Percentiles rank a stretch among this genome's conserved stretches.
Evolutionary conservation across 2,113 vertebrate species (phyloP).

Genomic region (Proteles cristata): DNA sequence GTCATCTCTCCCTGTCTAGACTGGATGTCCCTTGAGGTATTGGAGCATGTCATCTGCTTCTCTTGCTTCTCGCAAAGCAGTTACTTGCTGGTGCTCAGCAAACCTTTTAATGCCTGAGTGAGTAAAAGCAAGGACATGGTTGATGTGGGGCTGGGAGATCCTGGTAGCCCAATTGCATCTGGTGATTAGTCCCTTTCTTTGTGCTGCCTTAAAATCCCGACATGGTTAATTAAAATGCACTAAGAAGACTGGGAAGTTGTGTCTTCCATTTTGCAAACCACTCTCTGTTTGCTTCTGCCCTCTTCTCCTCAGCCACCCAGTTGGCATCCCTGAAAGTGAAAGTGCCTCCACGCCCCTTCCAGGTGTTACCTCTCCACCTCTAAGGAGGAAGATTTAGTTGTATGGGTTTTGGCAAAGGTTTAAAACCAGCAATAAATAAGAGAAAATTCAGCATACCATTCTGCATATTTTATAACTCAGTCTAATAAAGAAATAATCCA

Average conservation of each 20-base stretch:
- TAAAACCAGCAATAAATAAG: conserved; percentile 85
- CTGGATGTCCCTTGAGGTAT: background rate
- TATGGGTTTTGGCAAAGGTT: conserved; percentile 83
- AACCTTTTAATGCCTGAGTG: background rate
- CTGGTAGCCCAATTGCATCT: background rate
- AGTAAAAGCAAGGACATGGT: background rate
- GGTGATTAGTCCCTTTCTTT: background rate
- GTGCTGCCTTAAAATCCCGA: background rate
- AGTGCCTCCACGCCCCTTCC: conserved; percentile 62
- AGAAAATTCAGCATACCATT: conserved; percentile 81
- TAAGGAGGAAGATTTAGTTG: conserved; percentile 77
- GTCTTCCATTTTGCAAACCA: conserved; percentile 26
- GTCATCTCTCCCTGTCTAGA: background rate
- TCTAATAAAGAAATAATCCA: conserved; percentile 88
- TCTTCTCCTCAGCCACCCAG: background rate
- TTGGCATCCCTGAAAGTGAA: background rate
- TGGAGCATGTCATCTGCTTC: background rate
- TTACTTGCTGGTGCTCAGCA: background rate
- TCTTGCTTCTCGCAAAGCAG: background rate
- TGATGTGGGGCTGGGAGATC: background rate
- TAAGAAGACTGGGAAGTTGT: background rate
- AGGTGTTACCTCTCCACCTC: conserved; percentile 33
- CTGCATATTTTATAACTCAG: conserved; percentile 85
- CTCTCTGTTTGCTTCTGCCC: background rate
- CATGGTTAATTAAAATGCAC: conserved; percentile 45